Conservation (phyloP, 2,113 vertebrate genomes). For the Phalacrocorax aristotelis region DNA sequence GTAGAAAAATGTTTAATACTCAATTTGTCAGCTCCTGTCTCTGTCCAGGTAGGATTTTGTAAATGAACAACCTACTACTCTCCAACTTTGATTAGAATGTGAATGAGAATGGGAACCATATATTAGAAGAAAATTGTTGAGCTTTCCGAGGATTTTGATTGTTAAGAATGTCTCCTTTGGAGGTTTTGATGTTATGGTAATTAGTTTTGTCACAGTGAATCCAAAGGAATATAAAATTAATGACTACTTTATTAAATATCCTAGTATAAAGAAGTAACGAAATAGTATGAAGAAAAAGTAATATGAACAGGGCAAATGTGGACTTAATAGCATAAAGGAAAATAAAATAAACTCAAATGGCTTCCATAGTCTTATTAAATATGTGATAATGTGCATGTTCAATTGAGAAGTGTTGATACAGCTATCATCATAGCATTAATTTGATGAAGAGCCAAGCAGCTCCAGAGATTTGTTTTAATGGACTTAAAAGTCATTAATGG, state of each 20-base stretch:
- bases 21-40: not conserved
- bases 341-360: not conserved
- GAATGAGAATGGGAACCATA: not conserved
- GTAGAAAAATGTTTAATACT: not conserved
- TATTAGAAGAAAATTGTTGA: not conserved
- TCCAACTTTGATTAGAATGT: not conserved
- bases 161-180: not conserved
- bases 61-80: not conserved
- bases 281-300: not conserved
- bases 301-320: not conserved
- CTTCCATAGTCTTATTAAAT: not conserved
- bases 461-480: not conserved
- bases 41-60: not conserved
- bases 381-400: not conserved
- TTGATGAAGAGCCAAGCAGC: not conserved
- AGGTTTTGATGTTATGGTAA: not conserved
- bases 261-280: not conserved
- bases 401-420: not conserved
- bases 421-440: accelerated
- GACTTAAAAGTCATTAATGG: not conserved
- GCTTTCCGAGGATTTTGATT: not conserved
- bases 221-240: not conserved
- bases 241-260: not conserved
- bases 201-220: not conserved
- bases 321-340: not conserved